phyloP scores from a whole-genome alignment of 1,140 invertebrate genomes.

The Neoseiulus cucumeris region DNA sequence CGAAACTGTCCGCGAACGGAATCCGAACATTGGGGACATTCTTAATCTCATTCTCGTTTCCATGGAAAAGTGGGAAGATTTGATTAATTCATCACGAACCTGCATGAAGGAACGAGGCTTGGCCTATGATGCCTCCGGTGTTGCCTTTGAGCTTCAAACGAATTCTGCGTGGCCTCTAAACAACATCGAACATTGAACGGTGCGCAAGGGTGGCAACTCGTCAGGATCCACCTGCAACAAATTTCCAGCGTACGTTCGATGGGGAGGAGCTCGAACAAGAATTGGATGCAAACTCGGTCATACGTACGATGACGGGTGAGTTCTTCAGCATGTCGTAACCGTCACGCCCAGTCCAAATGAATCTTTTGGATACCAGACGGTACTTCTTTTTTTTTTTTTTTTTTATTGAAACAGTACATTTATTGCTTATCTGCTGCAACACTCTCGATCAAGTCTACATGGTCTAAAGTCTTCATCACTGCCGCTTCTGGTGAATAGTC shows the following conservation, averaged over 20 bases:
- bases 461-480: too few species aligned
- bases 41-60: too few species aligned
- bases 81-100: conserved; percentile 29
- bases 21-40: too few species aligned
- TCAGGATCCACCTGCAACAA: conserved; percentile 47
- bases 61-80: too few species aligned
- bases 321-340: conserved; percentile 57
- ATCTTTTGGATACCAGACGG: conserved; percentile 56
- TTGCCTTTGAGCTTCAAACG: conserved; percentile 38
- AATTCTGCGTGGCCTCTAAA: conserved; percentile 59
- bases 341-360: conserved; percentile 48
- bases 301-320: conserved; percentile 44
- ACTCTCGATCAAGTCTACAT: too few species aligned
- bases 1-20: too few species aligned
- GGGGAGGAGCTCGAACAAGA: background rate
- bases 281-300: background rate
- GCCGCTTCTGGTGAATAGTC: too few species aligned
- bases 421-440: too few species aligned
- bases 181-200: conserved; percentile 67
- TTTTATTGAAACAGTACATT: too few species aligned
- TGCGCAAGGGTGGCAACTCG: conserved; percentile 53
- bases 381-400: conserved; percentile 47
- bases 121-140: conserved; percentile 58
- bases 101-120: conserved; percentile 52
- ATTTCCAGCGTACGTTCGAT: background rate